These are phyloP conservation scores for Apodemia hepburni DNA, from an alignment of 2,888 invertebrate genomes.

Conservation along the genomic window DNA sequence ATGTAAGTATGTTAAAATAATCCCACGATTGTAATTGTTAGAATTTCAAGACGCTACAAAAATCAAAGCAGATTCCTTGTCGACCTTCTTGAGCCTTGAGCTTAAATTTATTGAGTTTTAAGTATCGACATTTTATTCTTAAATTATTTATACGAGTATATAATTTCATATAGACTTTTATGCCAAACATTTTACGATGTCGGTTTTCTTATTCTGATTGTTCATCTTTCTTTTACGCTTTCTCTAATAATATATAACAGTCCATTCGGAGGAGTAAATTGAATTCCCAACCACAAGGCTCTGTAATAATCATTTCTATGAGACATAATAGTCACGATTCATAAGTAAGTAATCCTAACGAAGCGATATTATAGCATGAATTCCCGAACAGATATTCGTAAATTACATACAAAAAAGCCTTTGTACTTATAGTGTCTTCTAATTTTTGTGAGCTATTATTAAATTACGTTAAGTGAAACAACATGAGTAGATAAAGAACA, in stretches of 20 bases:
- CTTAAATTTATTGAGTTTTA: too few species aligned
- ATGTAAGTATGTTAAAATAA: too few species aligned
- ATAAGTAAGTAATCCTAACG: conserved; percentile 28
- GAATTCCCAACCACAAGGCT: neutral
- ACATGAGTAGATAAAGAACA: neutral
- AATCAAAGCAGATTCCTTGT: too few species aligned
- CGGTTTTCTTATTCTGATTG: too few species aligned
- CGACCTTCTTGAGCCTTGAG: too few species aligned
- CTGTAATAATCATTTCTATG: conserved; percentile 17
- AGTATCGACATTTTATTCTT: too few species aligned
- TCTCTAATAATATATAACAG: neutral
- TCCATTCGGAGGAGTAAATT: neutral
- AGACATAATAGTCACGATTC: conserved; percentile 22
- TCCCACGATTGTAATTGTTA: too few species aligned
- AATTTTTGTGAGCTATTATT: conserved; percentile 30
- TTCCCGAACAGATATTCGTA: conserved; percentile 5
- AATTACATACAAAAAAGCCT: conserved; percentile 21
- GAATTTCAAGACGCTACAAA: too few species aligned
- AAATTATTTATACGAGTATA: too few species aligned
- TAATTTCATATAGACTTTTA: too few species aligned
- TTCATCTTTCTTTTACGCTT: too few species aligned
- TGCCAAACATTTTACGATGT: too few species aligned
- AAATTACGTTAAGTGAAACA: conserved; percentile 15
- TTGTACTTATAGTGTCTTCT: conserved; percentile 28
- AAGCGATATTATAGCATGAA: conserved; percentile 14